Conservation (phyloP, 1,140 invertebrate genomes). For the Bombyx mandarina region DNA sequence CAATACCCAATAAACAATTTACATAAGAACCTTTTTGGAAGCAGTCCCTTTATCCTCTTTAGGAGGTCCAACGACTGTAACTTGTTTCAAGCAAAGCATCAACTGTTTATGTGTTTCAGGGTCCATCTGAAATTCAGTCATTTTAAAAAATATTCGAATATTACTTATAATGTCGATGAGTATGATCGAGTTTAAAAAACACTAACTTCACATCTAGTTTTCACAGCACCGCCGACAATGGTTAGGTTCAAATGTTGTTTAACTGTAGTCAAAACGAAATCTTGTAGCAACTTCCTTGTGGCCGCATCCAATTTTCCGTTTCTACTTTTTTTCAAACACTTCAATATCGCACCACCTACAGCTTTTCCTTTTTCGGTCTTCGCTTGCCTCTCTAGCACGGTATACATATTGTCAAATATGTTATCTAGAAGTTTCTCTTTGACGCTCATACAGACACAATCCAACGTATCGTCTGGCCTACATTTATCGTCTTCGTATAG, state of each 20-base stretch:
- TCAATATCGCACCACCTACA: constrained; percentile 36
- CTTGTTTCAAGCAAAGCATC: constrained; percentile 46
- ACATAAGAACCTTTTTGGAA: constrained; percentile 37
- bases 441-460: constrained; percentile 48
- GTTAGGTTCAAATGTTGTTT: constrained; percentile 58
- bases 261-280: constrained; percentile 43
- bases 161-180: too few relatives aligned
- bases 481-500: constrained; percentile 32
- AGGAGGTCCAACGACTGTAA: constrained; percentile 24
- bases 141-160: not conserved
- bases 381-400: constrained; percentile 39
- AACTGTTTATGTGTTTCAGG: constrained; percentile 49
- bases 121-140: constrained; percentile 37
- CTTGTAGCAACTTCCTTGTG: constrained; percentile 43
- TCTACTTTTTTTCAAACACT: constrained; percentile 44
- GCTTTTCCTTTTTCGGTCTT: constrained; percentile 34
- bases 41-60: constrained; percentile 41
- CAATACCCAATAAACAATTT: too few relatives aligned
- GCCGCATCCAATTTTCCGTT: constrained; percentile 48
- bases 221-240: constrained; percentile 58
- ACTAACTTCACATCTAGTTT: constrained; percentile 57
- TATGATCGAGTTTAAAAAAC: not conserved
- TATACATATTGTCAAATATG: constrained; percentile 61
- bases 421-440: constrained; percentile 56
- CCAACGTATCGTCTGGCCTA: constrained; percentile 23